A percentile compares a stretch with the other conserved stretches of the same genome.
Evolutionary conservation across 1,140 invertebrate genomes (phyloP).

Genomic region (Zaprionus taronus): DNA sequence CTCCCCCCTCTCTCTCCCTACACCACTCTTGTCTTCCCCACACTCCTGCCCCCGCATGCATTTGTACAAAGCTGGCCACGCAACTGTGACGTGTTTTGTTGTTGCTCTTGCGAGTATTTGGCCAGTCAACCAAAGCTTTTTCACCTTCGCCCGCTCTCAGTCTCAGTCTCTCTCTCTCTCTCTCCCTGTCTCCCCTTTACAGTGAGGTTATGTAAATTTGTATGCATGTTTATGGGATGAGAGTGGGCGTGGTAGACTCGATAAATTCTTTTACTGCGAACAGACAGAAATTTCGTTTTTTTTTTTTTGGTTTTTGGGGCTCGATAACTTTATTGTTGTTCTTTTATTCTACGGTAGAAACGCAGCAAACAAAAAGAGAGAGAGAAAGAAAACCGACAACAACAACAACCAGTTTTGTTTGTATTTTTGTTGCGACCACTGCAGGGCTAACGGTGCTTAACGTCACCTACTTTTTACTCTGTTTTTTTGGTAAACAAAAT

Average conservation of each 20-base stretch:
- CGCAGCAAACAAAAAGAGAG: conserved; percentile 34
- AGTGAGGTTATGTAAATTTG: conserved; percentile 65
- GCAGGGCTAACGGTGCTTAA: conserved; percentile 73
- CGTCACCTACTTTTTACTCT: conserved; percentile 77
- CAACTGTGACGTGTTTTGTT: conserved; percentile 71
- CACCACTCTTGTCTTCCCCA: conserved; percentile 14
- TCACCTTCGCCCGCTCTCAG: conserved; percentile 16
- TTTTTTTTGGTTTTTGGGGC: conserved; percentile 42
- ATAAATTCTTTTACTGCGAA: conserved; percentile 57
- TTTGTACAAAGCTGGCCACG: conserved; percentile 66
- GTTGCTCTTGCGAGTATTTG: conserved; percentile 41
- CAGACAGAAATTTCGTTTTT: conserved; percentile 49
- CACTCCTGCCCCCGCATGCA: conserved; percentile 11
- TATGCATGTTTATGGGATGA: conserved; percentile 1
- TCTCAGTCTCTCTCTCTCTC: conserved; percentile 5
- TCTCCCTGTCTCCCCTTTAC: conserved; percentile 31
- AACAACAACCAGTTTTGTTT: conserved; percentile 67
- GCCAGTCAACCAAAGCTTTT: conserved; percentile 75
- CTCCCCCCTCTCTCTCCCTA: conserved; percentile 4
- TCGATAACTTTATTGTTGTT: conserved; percentile 27
- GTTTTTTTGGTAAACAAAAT: conserved; percentile 70
- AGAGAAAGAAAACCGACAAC: conserved; percentile 48
- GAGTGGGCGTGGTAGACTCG: conserved; percentile 56
- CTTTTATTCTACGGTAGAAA: conserved; percentile 27
- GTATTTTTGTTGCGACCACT: conserved; percentile 35